These are phyloP conservation scores for Drosophila athabasca DNA, from an alignment of 1,140 invertebrate genomes.

Conservation along the genomic window DNA sequence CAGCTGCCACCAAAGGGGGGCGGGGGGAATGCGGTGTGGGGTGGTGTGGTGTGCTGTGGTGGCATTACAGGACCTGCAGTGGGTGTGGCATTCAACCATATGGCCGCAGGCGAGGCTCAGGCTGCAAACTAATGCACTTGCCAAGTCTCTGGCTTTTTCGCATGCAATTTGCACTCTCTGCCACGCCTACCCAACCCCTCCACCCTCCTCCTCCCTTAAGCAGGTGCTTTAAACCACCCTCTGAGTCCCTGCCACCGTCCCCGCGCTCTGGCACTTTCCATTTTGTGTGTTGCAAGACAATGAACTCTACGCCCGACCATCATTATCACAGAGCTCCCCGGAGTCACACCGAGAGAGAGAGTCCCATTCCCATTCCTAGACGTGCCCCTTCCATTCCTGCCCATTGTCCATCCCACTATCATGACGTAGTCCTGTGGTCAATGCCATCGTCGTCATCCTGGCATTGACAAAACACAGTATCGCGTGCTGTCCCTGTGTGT, in stretches of 20 bases:
- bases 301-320: conserved; percentile 41
- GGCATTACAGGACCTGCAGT: not conserved
- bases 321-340: not conserved
- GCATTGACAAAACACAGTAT: conserved; percentile 58
- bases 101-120: conserved; percentile 33
- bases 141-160: conserved; percentile 34
- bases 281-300: conserved; percentile 55
- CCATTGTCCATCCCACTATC: conserved; percentile 37
- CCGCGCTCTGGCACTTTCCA: conserved; percentile 42
- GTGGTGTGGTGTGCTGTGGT: not conserved
- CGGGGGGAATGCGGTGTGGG: not conserved
- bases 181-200: conserved; percentile 7
- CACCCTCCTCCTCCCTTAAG: not conserved
- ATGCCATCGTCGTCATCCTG: conserved; percentile 36
- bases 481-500: conserved; percentile 22
- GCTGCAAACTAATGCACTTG: conserved; percentile 50
- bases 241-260: not conserved
- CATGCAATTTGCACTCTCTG: conserved; percentile 60
- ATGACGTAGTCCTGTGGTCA: conserved; percentile 31
- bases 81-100: conserved; percentile 30
- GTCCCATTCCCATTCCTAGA: conserved; percentile 33
- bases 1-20: not conserved
- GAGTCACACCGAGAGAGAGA: too few relatives aligned
- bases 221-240: too few relatives aligned
- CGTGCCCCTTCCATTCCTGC: not conserved